Conservation (phyloP, 2,797 vertebrate species). For the Vireo griseus region DNA sequence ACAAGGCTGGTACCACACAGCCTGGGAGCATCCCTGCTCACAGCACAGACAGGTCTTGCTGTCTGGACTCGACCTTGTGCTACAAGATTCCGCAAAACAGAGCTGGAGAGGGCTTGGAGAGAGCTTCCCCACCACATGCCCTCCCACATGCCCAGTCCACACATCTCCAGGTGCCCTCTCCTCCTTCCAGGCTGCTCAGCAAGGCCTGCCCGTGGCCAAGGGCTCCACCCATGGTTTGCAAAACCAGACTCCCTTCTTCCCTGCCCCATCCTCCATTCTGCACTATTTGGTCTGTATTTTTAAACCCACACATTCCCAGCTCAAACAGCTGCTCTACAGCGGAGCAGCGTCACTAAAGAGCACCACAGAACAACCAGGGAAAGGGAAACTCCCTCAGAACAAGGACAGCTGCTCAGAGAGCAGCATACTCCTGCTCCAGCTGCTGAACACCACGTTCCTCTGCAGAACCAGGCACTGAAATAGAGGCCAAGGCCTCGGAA, state of each 20-base stretch:
- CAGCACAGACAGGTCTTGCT: rapidly evolving
- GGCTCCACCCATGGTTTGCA: rapidly evolving
- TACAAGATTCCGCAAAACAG: rapidly evolving
- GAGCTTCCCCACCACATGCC: too few species aligned
- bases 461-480: not conserved
- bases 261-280: not conserved
- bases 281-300: rapidly evolving
- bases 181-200: not conserved
- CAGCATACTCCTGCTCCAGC: not conserved
- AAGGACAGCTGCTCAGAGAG: not conserved
- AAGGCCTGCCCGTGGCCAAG: not conserved
- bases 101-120: not conserved
- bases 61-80: rapidly evolving
- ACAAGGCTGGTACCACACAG: not conserved
- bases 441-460: not conserved
- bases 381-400: not conserved
- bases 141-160: rapidly evolving
- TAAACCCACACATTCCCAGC: not conserved
- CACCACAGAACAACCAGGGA: not conserved
- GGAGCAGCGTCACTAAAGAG: not conserved
- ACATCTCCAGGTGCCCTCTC: not conserved
- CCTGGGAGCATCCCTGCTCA: not conserved
- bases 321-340: not conserved
- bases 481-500: not conserved
- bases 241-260: not conserved